A percentile compares a stretch with the other conserved stretches of the same genome.
phyloP scores from a whole-genome alignment of 2,888 invertebrate genomes.

The Conomelus anceps region DNA sequence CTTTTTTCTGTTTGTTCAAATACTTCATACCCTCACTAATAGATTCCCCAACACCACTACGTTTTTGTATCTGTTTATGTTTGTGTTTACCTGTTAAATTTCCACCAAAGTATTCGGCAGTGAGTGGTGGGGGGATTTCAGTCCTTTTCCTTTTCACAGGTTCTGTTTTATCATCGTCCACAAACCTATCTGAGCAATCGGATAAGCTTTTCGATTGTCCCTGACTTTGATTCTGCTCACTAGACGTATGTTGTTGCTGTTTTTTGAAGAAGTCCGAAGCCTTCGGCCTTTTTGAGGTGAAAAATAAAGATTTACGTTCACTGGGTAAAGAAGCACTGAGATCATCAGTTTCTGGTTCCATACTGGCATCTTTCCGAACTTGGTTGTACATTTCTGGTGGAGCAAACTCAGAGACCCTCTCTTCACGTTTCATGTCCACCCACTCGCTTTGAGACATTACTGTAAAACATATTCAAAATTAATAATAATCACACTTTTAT shows the following conservation, averaged over 20 bases:
- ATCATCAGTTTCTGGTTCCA: not conserved
- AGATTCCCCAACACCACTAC: constrained; percentile 44
- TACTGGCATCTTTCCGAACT: not conserved
- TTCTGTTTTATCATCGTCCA: not conserved
- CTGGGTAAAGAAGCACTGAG: not conserved
- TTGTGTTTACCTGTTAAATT: constrained; percentile 42
- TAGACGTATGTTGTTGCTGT: no score
- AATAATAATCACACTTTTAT: not conserved
- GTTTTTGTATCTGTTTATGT: constrained; percentile 30
- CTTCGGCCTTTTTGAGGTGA: constrained; percentile 3
- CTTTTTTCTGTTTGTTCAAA: constrained; percentile 49
- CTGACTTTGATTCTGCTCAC: not conserved
- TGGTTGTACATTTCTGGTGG: constrained; percentile 46
- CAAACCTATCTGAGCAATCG: not conserved
- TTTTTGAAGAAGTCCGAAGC: not conserved
- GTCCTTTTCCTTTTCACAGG: constrained; percentile 40
- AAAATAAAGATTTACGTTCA: constrained; percentile 3
- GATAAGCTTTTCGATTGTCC: not conserved
- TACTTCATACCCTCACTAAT: constrained; percentile 51
- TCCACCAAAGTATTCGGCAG: constrained; percentile 39
- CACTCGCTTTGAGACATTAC: constrained; percentile 71
- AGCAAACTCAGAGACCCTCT: constrained; percentile 70
- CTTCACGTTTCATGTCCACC: constrained; percentile 64
- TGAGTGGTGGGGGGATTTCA: constrained; percentile 58
- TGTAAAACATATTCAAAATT: constrained; percentile 29